Evolutionary conservation across 2,888 invertebrate genomes (phyloP), one percentile per base, ranked within the genome.

Genomic region (Microdon myrmicae): DNA sequence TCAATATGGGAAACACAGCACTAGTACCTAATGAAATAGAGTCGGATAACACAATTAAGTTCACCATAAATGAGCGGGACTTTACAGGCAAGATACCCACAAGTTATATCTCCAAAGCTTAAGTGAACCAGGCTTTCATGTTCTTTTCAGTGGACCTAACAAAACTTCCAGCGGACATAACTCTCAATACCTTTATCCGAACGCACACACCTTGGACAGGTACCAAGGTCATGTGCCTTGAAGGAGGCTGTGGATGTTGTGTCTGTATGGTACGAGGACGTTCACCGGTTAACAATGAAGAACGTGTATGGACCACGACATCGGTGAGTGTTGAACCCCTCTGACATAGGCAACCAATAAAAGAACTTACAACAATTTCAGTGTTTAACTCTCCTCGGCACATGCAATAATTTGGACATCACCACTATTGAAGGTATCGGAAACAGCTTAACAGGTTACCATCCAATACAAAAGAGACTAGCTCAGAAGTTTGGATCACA

Each of bases 381-480:
- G 85, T 89, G 89, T 70, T 77, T 89, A 7, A 84, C 86, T 0
- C 84, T 87, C 3, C 75, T 88, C 1, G 79, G 86, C 29, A 82
- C 84, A 3, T 88, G 88, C 70, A 83, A 86, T 68, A 83, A 86
- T 7, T 86, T 87, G 85, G 84, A 85, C 43, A 82, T 91, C 20
- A 85, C 83, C n/a, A 91, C 91, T 0, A 81, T 87, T 1, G 91
- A 91, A 78, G 89, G 90, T 0, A 75, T 91, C 41, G 90, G 90
- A 1, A 86, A 83, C 73, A 83, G 82, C 70, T 82, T 80, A 17
- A 79, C 75, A 2, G 89, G 89, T 3, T 89, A 89, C 71, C 87
- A 90, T 70, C 82, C 85, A 8, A 84, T 90, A 29, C 89, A 90
- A 73, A 81, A 79, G 31, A 79, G 85, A 1, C 75, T 90, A 44